These are phyloP conservation scores for Antheraea mylitta DNA, from an alignment of 1,140 invertebrate genomes.

Conservation along the genomic window DNA sequence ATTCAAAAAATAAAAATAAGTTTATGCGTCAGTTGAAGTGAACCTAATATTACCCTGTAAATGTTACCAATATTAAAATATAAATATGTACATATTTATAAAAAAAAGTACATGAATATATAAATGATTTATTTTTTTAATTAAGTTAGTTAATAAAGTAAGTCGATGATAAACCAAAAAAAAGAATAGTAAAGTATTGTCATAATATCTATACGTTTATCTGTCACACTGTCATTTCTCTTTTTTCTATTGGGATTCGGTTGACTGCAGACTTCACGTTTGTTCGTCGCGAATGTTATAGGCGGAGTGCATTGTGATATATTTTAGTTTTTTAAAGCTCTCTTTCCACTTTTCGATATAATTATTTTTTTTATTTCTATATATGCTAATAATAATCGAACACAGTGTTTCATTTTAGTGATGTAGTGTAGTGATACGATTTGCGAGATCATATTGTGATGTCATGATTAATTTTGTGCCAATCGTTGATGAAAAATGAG, in stretches of 20 bases:
- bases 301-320: conserved; percentile 51
- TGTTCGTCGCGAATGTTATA: conserved; percentile 63
- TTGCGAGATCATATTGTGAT: conserved; percentile 51
- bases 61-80: too few species aligned
- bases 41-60: too few species aligned
- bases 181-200: not conserved
- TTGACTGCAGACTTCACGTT: conserved; percentile 33
- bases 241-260: conserved; percentile 15
- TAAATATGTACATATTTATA: too few species aligned
- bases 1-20: too few species aligned
- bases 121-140: too few species aligned
- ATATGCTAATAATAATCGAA: conserved; percentile 7
- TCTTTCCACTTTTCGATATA: conserved; percentile 73
- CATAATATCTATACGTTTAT: not conserved
- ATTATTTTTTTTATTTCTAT: conserved; percentile 37
- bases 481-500: conserved; percentile 74
- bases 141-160: too few species aligned
- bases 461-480: conserved; percentile 59
- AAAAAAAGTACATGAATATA: too few species aligned
- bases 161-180: too few species aligned
- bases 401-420: conserved; percentile 10
- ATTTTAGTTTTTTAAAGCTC: conserved; percentile 57
- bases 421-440: conserved; percentile 45
- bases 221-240: conserved; percentile 35
- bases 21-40: too few species aligned